phyloP scores from a whole-genome alignment of 2,113 vertebrate genomes.

The Neolamprologus brichardi region DNA sequence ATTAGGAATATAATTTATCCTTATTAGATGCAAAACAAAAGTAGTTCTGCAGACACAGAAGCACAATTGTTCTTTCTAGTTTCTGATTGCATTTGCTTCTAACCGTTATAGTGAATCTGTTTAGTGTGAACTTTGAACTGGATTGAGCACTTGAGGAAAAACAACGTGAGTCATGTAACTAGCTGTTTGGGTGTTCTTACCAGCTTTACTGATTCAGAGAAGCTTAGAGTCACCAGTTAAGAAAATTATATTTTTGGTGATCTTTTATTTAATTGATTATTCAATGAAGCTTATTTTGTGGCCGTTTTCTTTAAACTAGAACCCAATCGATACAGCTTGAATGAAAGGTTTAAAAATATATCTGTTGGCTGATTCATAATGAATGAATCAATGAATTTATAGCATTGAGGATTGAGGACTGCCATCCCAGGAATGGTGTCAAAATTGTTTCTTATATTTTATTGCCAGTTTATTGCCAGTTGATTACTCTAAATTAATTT shows the following conservation, averaged over 20 bases:
- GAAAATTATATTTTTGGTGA: neutral
- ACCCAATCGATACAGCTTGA: neutral
- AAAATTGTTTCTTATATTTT: neutral
- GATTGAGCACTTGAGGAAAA: neutral
- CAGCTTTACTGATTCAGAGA: neutral
- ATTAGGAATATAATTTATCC: constrained; percentile 20
- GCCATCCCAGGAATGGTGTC: neutral
- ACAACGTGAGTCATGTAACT: neutral
- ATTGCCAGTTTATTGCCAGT: neutral
- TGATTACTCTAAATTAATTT: neutral
- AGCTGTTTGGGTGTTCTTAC: neutral
- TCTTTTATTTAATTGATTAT: neutral
- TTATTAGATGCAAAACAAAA: neutral
- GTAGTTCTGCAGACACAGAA: neutral
- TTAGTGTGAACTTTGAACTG: neutral
- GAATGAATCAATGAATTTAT: neutral
- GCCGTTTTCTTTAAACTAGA: neutral
- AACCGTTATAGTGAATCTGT: neutral
- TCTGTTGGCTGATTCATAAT: neutral
- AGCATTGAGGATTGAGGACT: neutral
- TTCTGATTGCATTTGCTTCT: neutral
- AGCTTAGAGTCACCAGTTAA: neutral
- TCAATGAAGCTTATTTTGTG: neutral
- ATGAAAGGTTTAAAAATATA: neutral
- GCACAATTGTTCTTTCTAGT: neutral